Evolutionary conservation across 2,888 invertebrate genomes (phyloP).

Genomic region (Stramonita haemastoma): DNA sequence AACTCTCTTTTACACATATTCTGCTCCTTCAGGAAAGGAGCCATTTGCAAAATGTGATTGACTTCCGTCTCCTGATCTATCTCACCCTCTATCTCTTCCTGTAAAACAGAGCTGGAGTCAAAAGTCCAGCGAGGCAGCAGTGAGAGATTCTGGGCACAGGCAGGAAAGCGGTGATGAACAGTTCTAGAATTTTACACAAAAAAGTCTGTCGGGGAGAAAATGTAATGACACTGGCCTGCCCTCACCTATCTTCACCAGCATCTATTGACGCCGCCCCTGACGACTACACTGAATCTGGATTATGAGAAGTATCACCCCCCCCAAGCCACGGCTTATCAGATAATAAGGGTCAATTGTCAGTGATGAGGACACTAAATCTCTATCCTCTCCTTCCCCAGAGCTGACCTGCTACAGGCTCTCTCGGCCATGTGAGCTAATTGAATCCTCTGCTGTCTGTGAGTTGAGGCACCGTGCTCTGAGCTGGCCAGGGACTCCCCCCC

Average conservation of each 20-base stretch:
- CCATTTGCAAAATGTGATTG: conserved; percentile 8
- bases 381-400: conserved; percentile 29
- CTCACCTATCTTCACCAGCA: conserved; percentile 35
- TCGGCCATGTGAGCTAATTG: conserved; percentile 44
- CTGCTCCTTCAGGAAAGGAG: no score
- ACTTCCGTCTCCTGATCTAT: conserved; percentile 28
- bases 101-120: no score
- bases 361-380: conserved; percentile 49
- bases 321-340: conserved; percentile 46
- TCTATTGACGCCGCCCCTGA: conserved; percentile 33
- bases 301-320: conserved; percentile 48
- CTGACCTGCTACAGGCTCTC: conserved; percentile 27
- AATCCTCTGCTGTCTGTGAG: conserved; percentile 46
- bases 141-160: conserved; percentile 43
- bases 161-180: conserved; percentile 48
- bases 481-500: conserved; percentile 3
- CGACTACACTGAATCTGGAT: conserved; percentile 51
- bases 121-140: no score
- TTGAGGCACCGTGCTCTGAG: conserved; percentile 15
- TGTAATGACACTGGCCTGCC: conserved; percentile 38
- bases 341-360: conserved; percentile 51
- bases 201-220: not conserved
- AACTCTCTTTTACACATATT: no score
- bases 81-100: conserved; percentile 22
- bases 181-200: not conserved